Conservation (phyloP, 2,888 invertebrate genomes). For the Erebia ligea region DNA sequence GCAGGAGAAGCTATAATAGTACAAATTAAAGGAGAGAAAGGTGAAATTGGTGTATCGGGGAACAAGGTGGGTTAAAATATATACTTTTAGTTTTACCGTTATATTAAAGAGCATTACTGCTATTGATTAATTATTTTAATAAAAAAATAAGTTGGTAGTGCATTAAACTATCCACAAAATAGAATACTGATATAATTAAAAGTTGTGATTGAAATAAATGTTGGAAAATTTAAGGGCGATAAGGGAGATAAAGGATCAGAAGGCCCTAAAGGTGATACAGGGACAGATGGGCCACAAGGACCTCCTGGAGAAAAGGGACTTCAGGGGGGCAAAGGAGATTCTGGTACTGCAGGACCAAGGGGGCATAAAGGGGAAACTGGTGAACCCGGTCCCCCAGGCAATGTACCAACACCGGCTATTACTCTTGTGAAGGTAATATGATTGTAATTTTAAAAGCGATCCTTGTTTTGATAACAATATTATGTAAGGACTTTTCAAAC, state of each 20-base stretch:
- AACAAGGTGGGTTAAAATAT: constrained; percentile 50
- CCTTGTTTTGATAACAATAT: not conserved
- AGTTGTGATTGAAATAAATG: not conserved
- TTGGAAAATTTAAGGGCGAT: constrained; percentile 77
- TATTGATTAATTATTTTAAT: no score
- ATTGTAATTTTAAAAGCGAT: not conserved
- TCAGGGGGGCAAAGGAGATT: constrained; percentile 84
- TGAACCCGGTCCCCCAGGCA: constrained; percentile 81
- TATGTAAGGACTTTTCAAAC: no score
- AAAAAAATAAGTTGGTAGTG: no score
- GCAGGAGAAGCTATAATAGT: constrained; percentile 59
- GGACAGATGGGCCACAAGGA: constrained; percentile 79
- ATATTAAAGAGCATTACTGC: no score
- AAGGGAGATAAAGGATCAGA: constrained; percentile 87
- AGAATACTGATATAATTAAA: not conserved
- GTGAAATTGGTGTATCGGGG: constrained; percentile 57
- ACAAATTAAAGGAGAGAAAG: constrained; percentile 60
- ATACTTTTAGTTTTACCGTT: not conserved
- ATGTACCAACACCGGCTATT: constrained; percentile 41
- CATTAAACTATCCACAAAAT: not conserved
- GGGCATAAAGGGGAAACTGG: constrained; percentile 88
- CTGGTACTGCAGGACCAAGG: constrained; percentile 51
- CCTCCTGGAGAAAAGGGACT: constrained; percentile 85
- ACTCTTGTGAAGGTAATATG: constrained; percentile 45
- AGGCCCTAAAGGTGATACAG: constrained; percentile 69